Base-by-base conservation (phyloP, 2,888 invertebrate genomes). In the Lepidonotus clava region DNA sequence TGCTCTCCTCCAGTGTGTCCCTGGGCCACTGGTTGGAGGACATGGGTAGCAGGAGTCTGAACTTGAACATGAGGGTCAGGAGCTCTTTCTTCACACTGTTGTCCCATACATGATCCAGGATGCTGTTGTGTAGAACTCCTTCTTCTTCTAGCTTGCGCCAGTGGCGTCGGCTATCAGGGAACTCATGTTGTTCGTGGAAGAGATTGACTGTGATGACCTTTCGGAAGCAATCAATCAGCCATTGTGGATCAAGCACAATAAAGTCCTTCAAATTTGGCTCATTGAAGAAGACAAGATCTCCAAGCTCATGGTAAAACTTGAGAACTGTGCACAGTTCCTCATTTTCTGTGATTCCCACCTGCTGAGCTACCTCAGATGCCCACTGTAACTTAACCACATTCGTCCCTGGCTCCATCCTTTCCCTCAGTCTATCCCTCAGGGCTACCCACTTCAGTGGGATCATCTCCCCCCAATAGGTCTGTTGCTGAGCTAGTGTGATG, bases 391-490 rank as follows among this genome's bases (percentile, higher is more conserved):
- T 34, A 18, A n/a, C 38, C 34, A 76, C 76, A 14, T 28, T 34
- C 41, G 28, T n/a, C 21, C 41, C 76, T 28, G 24, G 0, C 76
- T 76, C 21, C 24, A 14, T 1, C 41, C 34, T 4, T 28, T 0
- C 1, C 41, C n/a, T 36, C n/a, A 76, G 76, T 38, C 76, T 76
- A n/a, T 76, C 76, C 38, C 76, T 76, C 36, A 76, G n/a, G 1
- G 76, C 76, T 6, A 34, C 28, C 76, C 76, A 76, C 41, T n/a
- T 76, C 38, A 76, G 76, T 5, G 76, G 76, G 24, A 76, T 76
- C 38, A 21, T 1, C 38, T 76, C 76, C 18, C 41, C 41, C 76
- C 76, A 76, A 24, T 76, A 40, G 21, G 38, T 21, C 41, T 76
- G 24, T 24, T 76, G 11, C 21, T 40, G 38, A n/a, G 76, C 76